These are phyloP conservation scores for Anguilla pacifica DNA, from an alignment of 2,797 vertebrate genomes.

Conservation along the genomic window DNA sequence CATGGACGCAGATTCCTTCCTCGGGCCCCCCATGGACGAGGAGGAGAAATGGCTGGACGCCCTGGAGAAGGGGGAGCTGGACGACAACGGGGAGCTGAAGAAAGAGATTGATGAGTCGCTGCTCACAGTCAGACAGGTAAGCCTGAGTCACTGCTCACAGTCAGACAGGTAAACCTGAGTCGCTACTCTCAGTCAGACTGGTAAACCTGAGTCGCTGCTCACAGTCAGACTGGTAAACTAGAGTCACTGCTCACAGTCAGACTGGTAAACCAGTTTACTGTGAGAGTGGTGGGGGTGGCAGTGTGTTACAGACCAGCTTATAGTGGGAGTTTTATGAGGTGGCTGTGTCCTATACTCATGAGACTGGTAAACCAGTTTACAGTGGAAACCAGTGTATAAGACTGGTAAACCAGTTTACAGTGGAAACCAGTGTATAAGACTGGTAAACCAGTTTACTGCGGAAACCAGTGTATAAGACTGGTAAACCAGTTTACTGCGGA, in stretches of 20 bases:
- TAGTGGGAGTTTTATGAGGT: background rate
- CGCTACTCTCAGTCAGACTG: slow-evolving; percentile 89
- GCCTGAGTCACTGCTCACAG: background rate
- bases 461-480: background rate
- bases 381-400: slow-evolving; percentile 47
- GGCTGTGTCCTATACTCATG: background rate
- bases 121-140: slow-evolving; percentile 90
- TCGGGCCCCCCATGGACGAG: slow-evolving; percentile 82
- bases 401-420: slow-evolving; percentile 72
- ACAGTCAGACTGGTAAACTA: slow-evolving; percentile 85
- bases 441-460: slow-evolving; percentile 67
- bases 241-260: background rate
- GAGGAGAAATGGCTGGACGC: slow-evolving; percentile 94
- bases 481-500: background rate
- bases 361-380: background rate
- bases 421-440: slow-evolving; percentile 57
- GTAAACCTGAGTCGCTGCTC: slow-evolving; percentile 73
- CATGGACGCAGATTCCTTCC: slow-evolving; percentile 75
- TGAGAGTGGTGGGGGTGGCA: background rate
- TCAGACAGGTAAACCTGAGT: slow-evolving; percentile 62
- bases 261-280: background rate
- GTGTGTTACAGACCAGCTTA: no score
- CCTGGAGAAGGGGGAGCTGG: slow-evolving; percentile 91
- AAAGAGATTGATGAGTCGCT: slow-evolving; percentile 91
- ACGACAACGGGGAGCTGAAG: slow-evolving; percentile 94